A percentile compares a stretch with the other conserved stretches of the same genome.
These are phyloP conservation scores for Aelia acuminata DNA, from an alignment of 2,888 invertebrate species.

Conservation along the genomic window DNA sequence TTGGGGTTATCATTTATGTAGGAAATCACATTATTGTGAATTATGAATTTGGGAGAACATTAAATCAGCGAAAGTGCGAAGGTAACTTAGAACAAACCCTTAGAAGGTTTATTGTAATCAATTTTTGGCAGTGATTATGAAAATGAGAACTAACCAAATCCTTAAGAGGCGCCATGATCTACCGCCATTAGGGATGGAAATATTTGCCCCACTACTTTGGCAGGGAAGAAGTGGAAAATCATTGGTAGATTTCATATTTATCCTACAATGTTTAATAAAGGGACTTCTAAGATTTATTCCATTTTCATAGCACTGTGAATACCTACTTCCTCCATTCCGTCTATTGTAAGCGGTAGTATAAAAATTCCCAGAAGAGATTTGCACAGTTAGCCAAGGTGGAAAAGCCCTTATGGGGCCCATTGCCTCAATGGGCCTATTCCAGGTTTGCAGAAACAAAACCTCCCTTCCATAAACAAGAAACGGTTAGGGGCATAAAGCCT, in stretches of 20 bases:
- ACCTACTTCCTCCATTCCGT: not conserved
- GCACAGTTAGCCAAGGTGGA: not conserved
- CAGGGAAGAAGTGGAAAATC: not conserved
- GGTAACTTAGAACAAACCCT: too few relatives aligned
- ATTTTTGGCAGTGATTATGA: too few relatives aligned
- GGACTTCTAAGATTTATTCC: not conserved
- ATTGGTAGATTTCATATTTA: not conserved
- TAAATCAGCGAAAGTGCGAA: too few relatives aligned
- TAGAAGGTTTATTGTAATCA: too few relatives aligned
- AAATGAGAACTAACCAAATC: too few relatives aligned
- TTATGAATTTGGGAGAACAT: too few relatives aligned
- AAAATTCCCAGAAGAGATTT: not conserved
- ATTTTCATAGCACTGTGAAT: not conserved
- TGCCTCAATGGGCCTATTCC: constrained; percentile 9
- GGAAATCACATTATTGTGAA: too few relatives aligned
- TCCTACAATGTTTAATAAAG: not conserved
- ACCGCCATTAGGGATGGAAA: too few relatives aligned
- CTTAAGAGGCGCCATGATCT: too few relatives aligned
- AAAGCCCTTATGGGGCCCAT: not conserved
- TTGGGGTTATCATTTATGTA: too few relatives aligned
- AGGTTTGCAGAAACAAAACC: constrained; percentile 43
- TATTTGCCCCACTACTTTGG: too few relatives aligned
- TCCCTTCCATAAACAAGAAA: not conserved
- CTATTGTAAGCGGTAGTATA: not conserved
- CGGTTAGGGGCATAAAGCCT: constrained; percentile 36